Evolutionary conservation across 1,140 invertebrate species (phyloP), one percentile per base, ranked within the genome.

Genomic region (Psix sp.): DNA sequence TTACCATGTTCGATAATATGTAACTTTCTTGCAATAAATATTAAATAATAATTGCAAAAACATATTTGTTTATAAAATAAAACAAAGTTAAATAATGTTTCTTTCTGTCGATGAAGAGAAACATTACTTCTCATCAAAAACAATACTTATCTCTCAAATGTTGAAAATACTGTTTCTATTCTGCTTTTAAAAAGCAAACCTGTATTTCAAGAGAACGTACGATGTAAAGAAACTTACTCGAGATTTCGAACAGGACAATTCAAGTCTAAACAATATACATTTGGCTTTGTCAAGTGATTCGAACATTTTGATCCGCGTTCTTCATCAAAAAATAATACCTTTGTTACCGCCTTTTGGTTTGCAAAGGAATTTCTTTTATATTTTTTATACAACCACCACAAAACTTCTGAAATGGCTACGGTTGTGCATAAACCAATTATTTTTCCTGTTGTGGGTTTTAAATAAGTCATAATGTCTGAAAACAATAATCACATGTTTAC

Each of bases 211-310:
- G 13, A 5, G 14, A 38, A 40, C 18, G 18, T 40, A 7, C 1
- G 16, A 38, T 20, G 15, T 18, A 31, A 40, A 17, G 1, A 17
- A 29, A 14, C 31, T 36, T 49, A 62, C 57, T 21, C 5, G 7
- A 62, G 16, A 40, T 42, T 15, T 21, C 38, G 29, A n/a, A 62
- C 57, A 16, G 57, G 57, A 39, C 57, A 62, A n/a, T 49, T 40
- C 2, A 1, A 5, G 33, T 42, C 11, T 21, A 16, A 21, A 43
- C 57, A 62, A 3, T 10, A 10, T 0, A 42, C 17, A 11, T 42
- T 15, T 5, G 16, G 6, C n/a, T 18, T 20, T 0, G 11, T 51
- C 14, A 51, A 21, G 29, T 62, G 57, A 24, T 40, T 7, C 0
- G 4, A 1, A 33, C 57, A 62, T 16, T 40, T 40, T 15, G 17